A percentile compares a stretch with the other conserved stretches of the same genome.
Evolutionary conservation across 2,113 vertebrate species (phyloP).

Genomic region (Bos indicus): DNA sequence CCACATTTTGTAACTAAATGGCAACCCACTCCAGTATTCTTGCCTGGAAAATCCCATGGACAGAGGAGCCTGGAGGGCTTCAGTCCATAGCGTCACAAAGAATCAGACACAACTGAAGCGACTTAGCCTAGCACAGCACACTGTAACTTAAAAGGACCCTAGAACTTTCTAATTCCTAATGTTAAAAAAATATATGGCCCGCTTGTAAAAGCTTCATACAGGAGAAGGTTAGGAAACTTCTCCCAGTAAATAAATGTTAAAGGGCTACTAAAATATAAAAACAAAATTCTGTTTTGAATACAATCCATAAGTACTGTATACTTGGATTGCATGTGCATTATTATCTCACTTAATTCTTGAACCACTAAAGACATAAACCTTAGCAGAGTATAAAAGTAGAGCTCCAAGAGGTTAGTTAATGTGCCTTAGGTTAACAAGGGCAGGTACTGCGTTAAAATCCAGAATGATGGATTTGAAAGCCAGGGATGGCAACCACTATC

Average conservation of each 20-base stretch:
- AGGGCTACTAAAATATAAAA: neutral
- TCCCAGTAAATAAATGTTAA: neutral
- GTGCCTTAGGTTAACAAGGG: neutral
- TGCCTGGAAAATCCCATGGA: neutral
- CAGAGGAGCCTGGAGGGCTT: neutral
- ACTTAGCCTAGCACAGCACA: neutral
- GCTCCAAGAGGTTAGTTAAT: neutral
- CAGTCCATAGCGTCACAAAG: neutral
- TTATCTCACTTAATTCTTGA: neutral
- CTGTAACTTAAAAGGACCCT: neutral
- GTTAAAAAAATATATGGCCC: neutral
- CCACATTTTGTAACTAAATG: neutral
- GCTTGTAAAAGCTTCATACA: neutral
- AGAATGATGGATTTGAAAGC: neutral
- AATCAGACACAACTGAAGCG: neutral
- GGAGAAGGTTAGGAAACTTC: neutral
- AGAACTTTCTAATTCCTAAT: conserved; percentile 15
- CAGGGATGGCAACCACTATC: neutral
- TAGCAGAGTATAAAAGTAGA: neutral
- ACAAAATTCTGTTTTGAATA: neutral
- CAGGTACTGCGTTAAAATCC: neutral
- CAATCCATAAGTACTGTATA: neutral
- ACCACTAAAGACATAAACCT: neutral
- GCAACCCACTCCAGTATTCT: neutral
- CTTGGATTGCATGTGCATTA: neutral